Percentiles rank a stretch among this genome's conserved stretches.
phyloP scores from a whole-genome alignment of 2,113 vertebrate species.

The Heterotis niloticus region DNA sequence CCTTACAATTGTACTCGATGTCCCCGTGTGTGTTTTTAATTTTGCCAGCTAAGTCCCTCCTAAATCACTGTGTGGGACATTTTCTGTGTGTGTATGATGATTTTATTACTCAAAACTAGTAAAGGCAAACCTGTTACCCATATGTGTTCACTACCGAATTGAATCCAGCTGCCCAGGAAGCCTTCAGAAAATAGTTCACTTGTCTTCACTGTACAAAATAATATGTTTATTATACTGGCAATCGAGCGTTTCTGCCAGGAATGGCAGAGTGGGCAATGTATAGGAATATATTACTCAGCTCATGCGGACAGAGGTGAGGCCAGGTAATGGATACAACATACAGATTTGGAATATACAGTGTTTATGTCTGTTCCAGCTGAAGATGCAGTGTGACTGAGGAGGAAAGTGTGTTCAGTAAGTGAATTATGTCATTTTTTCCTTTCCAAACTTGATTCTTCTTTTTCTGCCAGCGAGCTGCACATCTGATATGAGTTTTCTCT shows the following conservation, averaged over 20 bases:
- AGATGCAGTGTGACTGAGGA: conserved; percentile 37
- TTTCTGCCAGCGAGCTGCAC: conserved; percentile 15
- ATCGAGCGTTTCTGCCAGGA: conserved; percentile 47
- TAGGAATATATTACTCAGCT: conserved; percentile 50
- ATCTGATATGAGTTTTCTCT: not conserved
- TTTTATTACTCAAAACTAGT: conserved; percentile 43
- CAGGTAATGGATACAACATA: conserved; percentile 48
- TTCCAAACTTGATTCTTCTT: conserved; percentile 19
- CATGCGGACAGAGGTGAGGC: conserved; percentile 37
- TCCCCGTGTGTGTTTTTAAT: conserved; percentile 4
- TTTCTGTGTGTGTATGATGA: conserved; percentile 33
- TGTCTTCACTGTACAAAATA: conserved; percentile 45
- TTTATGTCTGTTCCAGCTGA: conserved; percentile 14
- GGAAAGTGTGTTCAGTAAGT: conserved; percentile 37
- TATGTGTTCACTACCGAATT: conserved; percentile 43
- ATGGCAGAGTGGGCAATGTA: conserved; percentile 45
- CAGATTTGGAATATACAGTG: conserved; percentile 33
- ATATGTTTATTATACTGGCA: conserved; percentile 52
- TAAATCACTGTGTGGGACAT: conserved; percentile 22
- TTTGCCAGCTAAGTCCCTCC: not conserved
- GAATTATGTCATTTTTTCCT: conserved; percentile 29
- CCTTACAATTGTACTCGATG: not conserved
- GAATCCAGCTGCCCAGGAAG: conserved; percentile 40
- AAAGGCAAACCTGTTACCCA: conserved; percentile 47
- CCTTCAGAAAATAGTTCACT: conserved; percentile 44